Percentiles rank a stretch among this genome's conserved stretches.
Evolutionary conservation across 2,797 vertebrate genomes (phyloP).

Genomic region (Alosa sapidissima): DNA sequence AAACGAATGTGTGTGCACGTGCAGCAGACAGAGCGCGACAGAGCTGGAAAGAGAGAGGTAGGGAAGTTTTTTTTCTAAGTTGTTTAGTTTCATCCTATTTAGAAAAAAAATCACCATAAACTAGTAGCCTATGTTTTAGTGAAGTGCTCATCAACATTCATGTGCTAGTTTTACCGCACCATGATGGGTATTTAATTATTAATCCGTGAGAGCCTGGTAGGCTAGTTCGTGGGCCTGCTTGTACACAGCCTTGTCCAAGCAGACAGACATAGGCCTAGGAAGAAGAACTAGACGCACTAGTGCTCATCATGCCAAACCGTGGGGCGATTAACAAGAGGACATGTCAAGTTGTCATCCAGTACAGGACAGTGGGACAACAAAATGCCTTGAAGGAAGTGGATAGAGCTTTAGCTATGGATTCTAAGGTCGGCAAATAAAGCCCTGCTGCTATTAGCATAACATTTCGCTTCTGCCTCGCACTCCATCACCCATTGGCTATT

Average conservation of each 20-base stretch:
- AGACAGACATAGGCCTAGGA: slow-evolving; percentile 13
- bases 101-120: not conserved
- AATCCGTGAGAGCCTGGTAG: slow-evolving; percentile 29
- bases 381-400: not conserved
- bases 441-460: not conserved
- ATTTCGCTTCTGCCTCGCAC: slow-evolving; percentile 3
- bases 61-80: slow-evolving; percentile 33
- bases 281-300: too few relatives aligned
- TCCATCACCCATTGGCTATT: not conserved
- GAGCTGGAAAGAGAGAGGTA: not conserved
- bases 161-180: slow-evolving; percentile 47
- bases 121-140: not conserved
- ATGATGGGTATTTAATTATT: slow-evolving; percentile 45
- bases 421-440: not conserved
- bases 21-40: not conserved
- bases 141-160: slow-evolving; percentile 19
- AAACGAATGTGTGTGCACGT: not conserved
- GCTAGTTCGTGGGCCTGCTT: slow-evolving; percentile 30
- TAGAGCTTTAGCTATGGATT: not conserved
- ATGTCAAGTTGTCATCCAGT: not conserved
- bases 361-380: not conserved
- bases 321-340: not conserved
- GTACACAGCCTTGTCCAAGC: slow-evolving; percentile 32
- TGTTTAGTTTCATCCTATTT: not conserved
- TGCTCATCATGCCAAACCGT: not conserved